phyloP scores from a whole-genome alignment of 2,113 vertebrate genomes.

The Rhinogobius similis region DNA sequence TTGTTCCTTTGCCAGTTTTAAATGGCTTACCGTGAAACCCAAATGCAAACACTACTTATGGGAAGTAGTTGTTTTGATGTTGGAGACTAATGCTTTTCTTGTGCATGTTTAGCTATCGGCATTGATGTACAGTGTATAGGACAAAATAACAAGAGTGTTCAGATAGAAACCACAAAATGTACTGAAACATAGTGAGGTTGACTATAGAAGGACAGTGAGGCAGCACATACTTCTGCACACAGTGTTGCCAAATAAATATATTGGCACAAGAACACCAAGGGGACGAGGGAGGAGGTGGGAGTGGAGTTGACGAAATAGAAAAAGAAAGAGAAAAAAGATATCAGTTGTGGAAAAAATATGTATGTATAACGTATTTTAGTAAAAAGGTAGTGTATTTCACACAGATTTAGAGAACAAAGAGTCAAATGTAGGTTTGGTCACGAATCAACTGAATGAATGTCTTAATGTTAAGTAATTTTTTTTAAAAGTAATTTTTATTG shows the following conservation, averaged over 20 bases:
- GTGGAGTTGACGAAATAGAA: slow-evolving; percentile 25
- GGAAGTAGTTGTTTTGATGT: slow-evolving; percentile 63
- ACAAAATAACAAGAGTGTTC: slow-evolving; percentile 17
- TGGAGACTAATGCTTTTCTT: slow-evolving; percentile 60
- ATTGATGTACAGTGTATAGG: background rate
- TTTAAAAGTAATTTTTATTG: no score
- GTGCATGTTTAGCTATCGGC: slow-evolving; percentile 33
- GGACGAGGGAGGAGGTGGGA: slow-evolving; percentile 17
- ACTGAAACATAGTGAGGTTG: slow-evolving; percentile 31
- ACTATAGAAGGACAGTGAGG: slow-evolving; percentile 47
- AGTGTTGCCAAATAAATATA: slow-evolving; percentile 53
- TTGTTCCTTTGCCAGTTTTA: slow-evolving; percentile 72
- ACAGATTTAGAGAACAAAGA: no score
- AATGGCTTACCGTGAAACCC: slow-evolving; percentile 73
- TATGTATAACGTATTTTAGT: no score
- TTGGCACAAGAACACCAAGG: slow-evolving; percentile 13
- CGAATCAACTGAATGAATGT: no score
- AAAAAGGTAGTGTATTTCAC: no score
- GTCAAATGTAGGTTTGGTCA: no score
- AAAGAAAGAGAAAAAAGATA: background rate
- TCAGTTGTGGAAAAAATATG: no score
- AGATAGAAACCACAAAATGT: slow-evolving; percentile 8
- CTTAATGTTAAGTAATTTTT: no score
- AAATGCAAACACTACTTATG: slow-evolving; percentile 65
- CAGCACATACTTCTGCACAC: slow-evolving; percentile 58